Evolutionary conservation across 2,888 invertebrate genomes (phyloP).

Genomic region (Drosophila niveifrons): DNA sequence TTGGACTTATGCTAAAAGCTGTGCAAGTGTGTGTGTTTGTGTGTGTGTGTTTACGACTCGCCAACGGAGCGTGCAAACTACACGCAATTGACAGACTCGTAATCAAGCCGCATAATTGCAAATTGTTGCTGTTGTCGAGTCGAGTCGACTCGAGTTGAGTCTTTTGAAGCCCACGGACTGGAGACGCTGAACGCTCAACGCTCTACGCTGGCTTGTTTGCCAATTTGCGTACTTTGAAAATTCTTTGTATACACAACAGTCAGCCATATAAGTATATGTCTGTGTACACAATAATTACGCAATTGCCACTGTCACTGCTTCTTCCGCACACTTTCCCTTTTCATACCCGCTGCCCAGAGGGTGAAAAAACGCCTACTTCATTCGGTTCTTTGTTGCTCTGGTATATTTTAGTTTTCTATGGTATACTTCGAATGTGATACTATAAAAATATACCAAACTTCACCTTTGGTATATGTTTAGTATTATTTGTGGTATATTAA

Average conservation of each 20-base stretch:
- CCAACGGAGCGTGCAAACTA: constrained; percentile 59
- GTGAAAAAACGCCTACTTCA: too few species aligned
- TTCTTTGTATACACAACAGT: constrained; percentile 55
- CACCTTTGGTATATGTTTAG: too few species aligned
- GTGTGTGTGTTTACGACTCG: constrained; percentile 32
- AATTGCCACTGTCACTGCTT: constrained; percentile 48
- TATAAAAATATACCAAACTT: too few species aligned
- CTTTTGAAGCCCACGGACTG: constrained; percentile 25
- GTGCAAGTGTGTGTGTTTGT: constrained; percentile 8
- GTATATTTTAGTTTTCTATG: too few species aligned
- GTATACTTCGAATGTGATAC: too few species aligned
- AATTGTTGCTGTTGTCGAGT: constrained; percentile 39
- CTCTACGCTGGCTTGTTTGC: constrained; percentile 51
- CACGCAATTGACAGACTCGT: constrained; percentile 64
- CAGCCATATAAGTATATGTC: constrained; percentile 33
- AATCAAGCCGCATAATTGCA: constrained; percentile 70
- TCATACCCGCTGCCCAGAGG: neutral
- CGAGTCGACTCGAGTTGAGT: constrained; percentile 6
- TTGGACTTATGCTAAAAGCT: constrained; percentile 37
- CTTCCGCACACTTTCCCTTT: neutral
- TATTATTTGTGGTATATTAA: too few species aligned
- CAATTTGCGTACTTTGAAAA: constrained; percentile 73
- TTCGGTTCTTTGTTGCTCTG: too few species aligned
- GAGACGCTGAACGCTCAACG: constrained; percentile 1
- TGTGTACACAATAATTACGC: constrained; percentile 67